Percentiles rank a stretch among this genome's conserved stretches.
Evolutionary conservation across 2,888 invertebrate species (phyloP).

Genomic region (Acronicta alni): DNA sequence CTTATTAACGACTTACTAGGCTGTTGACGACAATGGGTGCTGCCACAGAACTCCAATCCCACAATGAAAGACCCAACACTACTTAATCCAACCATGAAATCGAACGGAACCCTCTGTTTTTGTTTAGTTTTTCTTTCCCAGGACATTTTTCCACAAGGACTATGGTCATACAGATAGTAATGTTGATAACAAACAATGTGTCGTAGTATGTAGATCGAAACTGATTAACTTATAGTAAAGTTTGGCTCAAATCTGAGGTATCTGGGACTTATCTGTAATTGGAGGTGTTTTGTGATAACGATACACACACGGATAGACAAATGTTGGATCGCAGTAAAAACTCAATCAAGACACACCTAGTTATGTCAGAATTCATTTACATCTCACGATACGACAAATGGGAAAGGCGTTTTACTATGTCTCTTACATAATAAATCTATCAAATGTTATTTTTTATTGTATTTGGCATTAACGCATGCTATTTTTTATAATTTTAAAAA

Average conservation of each 20-base stretch:
- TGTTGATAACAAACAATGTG: constrained; percentile 20
- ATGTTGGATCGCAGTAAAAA: constrained; percentile 55
- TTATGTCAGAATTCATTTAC: constrained; percentile 25
- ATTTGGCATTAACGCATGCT: no score
- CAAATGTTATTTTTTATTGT: no score
- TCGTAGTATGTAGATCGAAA: constrained; percentile 22
- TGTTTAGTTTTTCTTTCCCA: constrained; percentile 6
- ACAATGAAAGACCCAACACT: no score
- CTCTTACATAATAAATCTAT: no score
- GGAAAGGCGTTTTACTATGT: no score
- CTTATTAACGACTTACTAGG: no score
- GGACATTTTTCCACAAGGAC: constrained; percentile 20
- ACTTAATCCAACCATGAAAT: no score
- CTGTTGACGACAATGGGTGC: no score
- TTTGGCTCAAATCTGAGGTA: constrained; percentile 35
- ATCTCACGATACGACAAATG: constrained; percentile 36
- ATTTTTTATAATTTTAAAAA: no score
- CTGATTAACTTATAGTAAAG: constrained; percentile 35
- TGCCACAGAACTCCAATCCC: no score
- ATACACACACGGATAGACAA: constrained; percentile 31
- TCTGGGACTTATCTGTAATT: constrained; percentile 56
- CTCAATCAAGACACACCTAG: constrained; percentile 55
- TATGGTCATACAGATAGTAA: constrained; percentile 10
- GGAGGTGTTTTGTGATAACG: constrained; percentile 55
- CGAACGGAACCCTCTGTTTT: no score